Evolutionary conservation across 2,888 invertebrate genomes (phyloP), one percentile per base, ranked within the genome.

Genomic region (Cataglyphis albicans): DNA sequence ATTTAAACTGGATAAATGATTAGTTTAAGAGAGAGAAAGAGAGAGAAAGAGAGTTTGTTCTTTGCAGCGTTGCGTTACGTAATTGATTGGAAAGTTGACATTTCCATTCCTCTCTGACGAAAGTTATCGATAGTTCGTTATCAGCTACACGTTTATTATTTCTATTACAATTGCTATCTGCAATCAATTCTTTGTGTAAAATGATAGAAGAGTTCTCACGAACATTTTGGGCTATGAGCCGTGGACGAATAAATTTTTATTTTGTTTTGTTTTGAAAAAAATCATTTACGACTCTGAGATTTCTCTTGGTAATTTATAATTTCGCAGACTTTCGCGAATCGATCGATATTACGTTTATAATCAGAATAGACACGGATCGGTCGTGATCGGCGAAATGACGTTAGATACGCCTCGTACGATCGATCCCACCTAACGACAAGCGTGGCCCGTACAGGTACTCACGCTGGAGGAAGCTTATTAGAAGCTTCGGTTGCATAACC

Each of bases 401-500:
- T 85, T 72, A 70, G 78, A 80, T 80, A 80, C 44, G 78, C 84
- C 84, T 83, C 65, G 65, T 72, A 68, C 80, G 78, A 86, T 76
- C 83, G 63, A 70, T 61, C 57, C 73, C 76, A 57, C 64, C 88
- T 75, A 86, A 85, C 29, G 90, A 90, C 85, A 83, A 85, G 87
- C 70, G 68, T 21, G 18, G 35, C 64, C 67, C 48, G 83, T 89
- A 90, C 89, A 90, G 89, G 90, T 90, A 86, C 87, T 90, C 87
- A 90, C 82, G 82, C 57, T 67, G 74, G 83, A 88, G 87, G 89
- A 89, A 90, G 90, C 89, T 90, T 90, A 90, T 90, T 90, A 90
- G 84, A 90, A 84, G 90, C 84, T 67, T 75, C 89, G 84, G 89
- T 90, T 90, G 90, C 90, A 90, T 90, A 90, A 90, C 87, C 86